Evolutionary conservation across 2,113 vertebrate genomes (phyloP).

Genomic region (Dendropsophus ebraccatus): DNA sequence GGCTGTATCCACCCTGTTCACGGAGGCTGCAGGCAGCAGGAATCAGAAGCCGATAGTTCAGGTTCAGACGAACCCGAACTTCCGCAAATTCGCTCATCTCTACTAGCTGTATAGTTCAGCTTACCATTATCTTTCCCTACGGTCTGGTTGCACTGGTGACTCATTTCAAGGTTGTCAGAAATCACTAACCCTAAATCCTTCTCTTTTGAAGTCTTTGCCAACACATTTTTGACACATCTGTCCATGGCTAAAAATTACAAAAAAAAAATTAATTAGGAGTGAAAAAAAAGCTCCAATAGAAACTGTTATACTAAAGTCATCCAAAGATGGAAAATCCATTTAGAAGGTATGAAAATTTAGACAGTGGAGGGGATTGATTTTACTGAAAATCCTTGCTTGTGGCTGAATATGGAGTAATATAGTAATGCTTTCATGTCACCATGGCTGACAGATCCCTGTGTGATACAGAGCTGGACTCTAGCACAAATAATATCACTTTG

Average conservation of each 20-base stretch:
- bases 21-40: too few relatives aligned
- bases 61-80: too few relatives aligned
- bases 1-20: too few relatives aligned
- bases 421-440: conserved; percentile 11
- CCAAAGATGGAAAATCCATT: background rate
- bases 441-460: background rate
- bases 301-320: background rate
- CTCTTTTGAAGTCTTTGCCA: too few relatives aligned
- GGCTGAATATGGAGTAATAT: background rate
- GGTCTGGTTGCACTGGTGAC: too few relatives aligned
- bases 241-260: too few relatives aligned
- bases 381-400: conserved; percentile 2
- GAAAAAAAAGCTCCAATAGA: background rate
- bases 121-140: too few relatives aligned
- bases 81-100: too few relatives aligned
- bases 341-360: background rate
- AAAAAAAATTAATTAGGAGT: background rate
- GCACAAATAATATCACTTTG: conserved; percentile 18
- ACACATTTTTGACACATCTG: background rate
- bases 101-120: too few relatives aligned
- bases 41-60: too few relatives aligned
- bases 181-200: too few relatives aligned
- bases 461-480: background rate
- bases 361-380: conserved; percentile 9
- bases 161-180: too few relatives aligned